phyloP scores from a whole-genome alignment of 2,888 invertebrate species.

The Pristionchus arcanus region DNA sequence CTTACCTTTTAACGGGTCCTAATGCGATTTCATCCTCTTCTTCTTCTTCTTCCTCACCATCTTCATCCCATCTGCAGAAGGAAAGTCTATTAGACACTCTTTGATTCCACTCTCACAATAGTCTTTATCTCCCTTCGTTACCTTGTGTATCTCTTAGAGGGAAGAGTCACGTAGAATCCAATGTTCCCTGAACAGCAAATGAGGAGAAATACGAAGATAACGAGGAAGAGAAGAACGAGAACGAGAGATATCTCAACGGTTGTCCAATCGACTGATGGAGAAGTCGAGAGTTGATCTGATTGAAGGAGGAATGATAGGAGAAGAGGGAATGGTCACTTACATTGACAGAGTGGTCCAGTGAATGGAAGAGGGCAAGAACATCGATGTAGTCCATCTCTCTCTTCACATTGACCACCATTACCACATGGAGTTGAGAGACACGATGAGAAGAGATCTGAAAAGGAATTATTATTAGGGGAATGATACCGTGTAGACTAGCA shows the following conservation, averaged over 20 bases:
- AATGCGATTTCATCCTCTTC: conserved; percentile 52
- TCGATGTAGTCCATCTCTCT: conserved; percentile 39
- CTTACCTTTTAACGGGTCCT: conserved; percentile 47
- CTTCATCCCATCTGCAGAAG: conserved; percentile 52
- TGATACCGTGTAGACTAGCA: neutral
- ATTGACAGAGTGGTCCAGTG: conserved; percentile 56
- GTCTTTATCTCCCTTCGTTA: conserved; percentile 11
- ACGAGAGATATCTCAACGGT: conserved; percentile 47
- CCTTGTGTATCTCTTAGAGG: conserved; percentile 54
- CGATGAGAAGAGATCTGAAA: conserved; percentile 53
- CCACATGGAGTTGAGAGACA: conserved; percentile 50
- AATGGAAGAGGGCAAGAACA: conserved; percentile 47
- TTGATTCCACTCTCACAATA: neutral
- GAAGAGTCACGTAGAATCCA: conserved; percentile 54
- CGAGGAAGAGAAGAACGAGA: conserved; percentile 52
- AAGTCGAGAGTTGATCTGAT: conserved; percentile 23
- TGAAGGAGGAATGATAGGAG: neutral
- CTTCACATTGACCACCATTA: conserved; percentile 54
- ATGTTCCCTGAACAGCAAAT: conserved; percentile 56
- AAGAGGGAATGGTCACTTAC: neutral
- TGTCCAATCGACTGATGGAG: conserved; percentile 49
- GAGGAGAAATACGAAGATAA: conserved; percentile 53
- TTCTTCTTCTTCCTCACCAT: conserved; percentile 34
- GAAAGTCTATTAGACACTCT: neutral
- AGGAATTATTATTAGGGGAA: neutral